Evolutionary conservation across 2,888 invertebrate species (phyloP).

Genomic region (Mycalesis mineus): DNA sequence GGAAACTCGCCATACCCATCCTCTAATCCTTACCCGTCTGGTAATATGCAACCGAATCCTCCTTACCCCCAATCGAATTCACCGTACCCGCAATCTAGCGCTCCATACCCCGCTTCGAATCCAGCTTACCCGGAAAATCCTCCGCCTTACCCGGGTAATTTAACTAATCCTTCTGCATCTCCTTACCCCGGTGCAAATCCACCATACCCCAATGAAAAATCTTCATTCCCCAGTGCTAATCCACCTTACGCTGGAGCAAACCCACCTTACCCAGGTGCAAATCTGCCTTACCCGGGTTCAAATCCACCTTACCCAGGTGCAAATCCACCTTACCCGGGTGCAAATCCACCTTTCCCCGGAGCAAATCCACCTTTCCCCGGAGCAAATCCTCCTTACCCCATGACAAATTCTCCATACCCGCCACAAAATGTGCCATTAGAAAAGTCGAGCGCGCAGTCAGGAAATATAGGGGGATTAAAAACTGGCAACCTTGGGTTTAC

Average conservation of each 20-base stretch:
- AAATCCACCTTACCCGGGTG: constrained; percentile 25
- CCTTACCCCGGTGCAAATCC: constrained; percentile 9
- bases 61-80: constrained; percentile 28
- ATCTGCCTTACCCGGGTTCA: constrained; percentile 17
- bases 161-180: constrained; percentile 16
- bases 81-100: constrained; percentile 1
- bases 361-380: constrained; percentile 15
- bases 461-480: constrained; percentile 28
- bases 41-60: constrained; percentile 17
- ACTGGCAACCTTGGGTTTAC: constrained; percentile 45
- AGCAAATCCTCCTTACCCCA: constrained; percentile 18
- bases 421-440: constrained; percentile 10
- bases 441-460: constrained; percentile 2
- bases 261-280: constrained; percentile 24
- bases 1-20: constrained; percentile 36
- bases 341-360: constrained; percentile 25
- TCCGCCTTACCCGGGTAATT: constrained; percentile 17
- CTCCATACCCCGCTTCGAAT: constrained; percentile 25
- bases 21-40: constrained; percentile 28
- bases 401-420: constrained; percentile 10
- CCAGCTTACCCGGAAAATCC: constrained; percentile 27
- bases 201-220: constrained; percentile 23
- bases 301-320: constrained; percentile 22
- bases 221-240: constrained; percentile 24
- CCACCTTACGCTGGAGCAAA: constrained; percentile 25